Evolutionary conservation across 2,797 vertebrate species (phyloP), one percentile per base, ranked within the genome.

Genomic region (Poliocrania exsul): DNA sequence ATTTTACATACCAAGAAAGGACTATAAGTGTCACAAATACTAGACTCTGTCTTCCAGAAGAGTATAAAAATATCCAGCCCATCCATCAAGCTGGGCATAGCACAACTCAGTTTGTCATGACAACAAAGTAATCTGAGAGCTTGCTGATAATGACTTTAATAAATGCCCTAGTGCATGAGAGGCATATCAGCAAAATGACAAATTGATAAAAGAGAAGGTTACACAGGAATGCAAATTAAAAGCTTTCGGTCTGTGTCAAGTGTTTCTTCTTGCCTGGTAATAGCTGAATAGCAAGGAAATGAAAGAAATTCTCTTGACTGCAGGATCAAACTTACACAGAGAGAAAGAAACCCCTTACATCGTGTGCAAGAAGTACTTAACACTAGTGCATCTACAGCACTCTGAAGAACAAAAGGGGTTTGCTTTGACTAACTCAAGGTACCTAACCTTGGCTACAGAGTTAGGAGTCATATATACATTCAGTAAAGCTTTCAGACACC

Each of bases 141-240:
- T 95, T 29, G 73, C 74, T 85, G 56, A 93, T 94, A 97, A 96
- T 90, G 89, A 96, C 60, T 92, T 94, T 96, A 96, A 96, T 95
- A 96, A 94, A 97, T 93, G 94, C 81, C 80, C 88, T 64, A 16
- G 33, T 92, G 81, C 86, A 89, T 86, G 92, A 97, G 92, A 95
- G 78, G 62, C 66, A 72, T 92, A 95, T 95, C 94, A 96, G 66
- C 66, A 90, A 93, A 96, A 96, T 91, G 94, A 95, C 92, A 97
- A 94, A 96, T 86, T 93, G 95, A 92, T 96, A 92, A 95, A 88
- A 94, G 81, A 89, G 62, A 92, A 92, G 90, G 93, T 96, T 94
- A 79, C 71, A 74, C 72, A 74, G 60, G 92, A 95, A 96, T 86
- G 91, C 78, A 92, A 95, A 93, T 85, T 77, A 86, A 96, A 96